Base-by-base conservation (phyloP, 2,888 invertebrate species). In the Diogma glabrata region DNA sequence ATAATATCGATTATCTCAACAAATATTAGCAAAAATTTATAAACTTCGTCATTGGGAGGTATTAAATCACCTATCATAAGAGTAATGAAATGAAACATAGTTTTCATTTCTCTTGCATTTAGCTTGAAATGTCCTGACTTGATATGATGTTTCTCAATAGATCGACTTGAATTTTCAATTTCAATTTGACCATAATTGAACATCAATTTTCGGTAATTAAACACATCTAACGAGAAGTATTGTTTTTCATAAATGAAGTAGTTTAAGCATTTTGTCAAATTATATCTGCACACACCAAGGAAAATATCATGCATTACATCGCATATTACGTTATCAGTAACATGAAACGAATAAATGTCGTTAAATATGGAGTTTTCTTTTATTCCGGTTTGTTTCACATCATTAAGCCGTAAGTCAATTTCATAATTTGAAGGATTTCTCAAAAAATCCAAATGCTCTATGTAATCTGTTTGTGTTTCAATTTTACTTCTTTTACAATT, bases 101-200 rank as follows among this genome's bases (percentile, higher is more conserved):
- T 46, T 14, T 23, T 46, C 10, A 9, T n/a, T 46, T 46, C 45
- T 4, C 45, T 46, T 22, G 45, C 45, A 46, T 23, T 46, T 14
- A 46, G 20, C 6, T 46, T 46, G 6, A 43, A 20, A 43, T 4
- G 16, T 19, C 20, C 12, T 6, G 8, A 19, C 20, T 43, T 43
- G n/a, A 23, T 22, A n/a, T 46, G 22, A 46, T 23, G 20, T 46
- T 22, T 22, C 6, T 8, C 12, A 3, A 46, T 46, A 3, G 22
- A n/a, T 9, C 8, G 9, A 22, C 9, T 22, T n/a, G 14, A 22
- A 23, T 22, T 46, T 23, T 23, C 47, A 16, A 47, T 47, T 28
- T 47, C 30, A 16, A 47, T 28, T 14, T 17, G 17, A n/a, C 47
- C 47, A 26, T 30, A 47, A 28, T 28, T 22, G 6, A 46, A 46